These are phyloP conservation scores for Anolis apletophallus DNA, from an alignment of 2,797 vertebrate genomes.

Conservation along the genomic window DNA sequence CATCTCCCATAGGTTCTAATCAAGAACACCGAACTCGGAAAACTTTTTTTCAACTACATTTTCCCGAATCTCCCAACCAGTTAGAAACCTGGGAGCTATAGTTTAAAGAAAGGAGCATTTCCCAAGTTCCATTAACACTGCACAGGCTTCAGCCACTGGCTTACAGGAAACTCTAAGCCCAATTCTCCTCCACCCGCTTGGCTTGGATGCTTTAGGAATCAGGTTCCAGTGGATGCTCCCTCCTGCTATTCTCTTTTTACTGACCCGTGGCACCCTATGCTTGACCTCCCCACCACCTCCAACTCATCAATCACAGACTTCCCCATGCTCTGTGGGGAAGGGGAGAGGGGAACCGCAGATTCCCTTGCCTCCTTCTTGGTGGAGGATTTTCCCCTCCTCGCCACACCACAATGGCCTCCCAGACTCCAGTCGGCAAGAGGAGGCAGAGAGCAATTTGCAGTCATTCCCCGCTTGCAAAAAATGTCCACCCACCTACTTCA, in stretches of 20 bases:
- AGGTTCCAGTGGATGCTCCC: slow-evolving; percentile 3
- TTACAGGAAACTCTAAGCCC: neutral
- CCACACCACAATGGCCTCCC: rapidly evolving
- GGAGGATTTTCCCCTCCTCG: neutral
- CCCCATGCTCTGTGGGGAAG: slow-evolving; percentile 17
- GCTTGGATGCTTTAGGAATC: slow-evolving; percentile 1
- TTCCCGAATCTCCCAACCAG: too few species aligned
- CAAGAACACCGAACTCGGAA: too few species aligned
- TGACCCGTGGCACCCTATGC: slow-evolving; percentile 34
- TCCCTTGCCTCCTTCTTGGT: neutral
- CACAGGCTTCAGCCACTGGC: neutral
- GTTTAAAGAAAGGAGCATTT: too few species aligned
- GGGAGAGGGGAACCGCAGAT: neutral
- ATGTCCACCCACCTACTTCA: neutral
- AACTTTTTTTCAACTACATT: too few species aligned
- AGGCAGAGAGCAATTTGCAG: slow-evolving; percentile 34
- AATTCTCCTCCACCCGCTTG: neutral
- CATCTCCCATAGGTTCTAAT: neutral
- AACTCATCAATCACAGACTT: slow-evolving; percentile 40
- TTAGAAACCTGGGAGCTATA: too few species aligned
- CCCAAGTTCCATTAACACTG: too few species aligned
- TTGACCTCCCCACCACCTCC: slow-evolving; percentile 36
- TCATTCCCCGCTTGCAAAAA: neutral
- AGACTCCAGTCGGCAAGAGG: neutral
- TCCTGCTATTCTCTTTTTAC: slow-evolving; percentile 15